These are phyloP conservation scores for Gnathonemus echidnorhynchus DNA, from an alignment of 2,113 vertebrate genomes.

Conservation along the genomic window DNA sequence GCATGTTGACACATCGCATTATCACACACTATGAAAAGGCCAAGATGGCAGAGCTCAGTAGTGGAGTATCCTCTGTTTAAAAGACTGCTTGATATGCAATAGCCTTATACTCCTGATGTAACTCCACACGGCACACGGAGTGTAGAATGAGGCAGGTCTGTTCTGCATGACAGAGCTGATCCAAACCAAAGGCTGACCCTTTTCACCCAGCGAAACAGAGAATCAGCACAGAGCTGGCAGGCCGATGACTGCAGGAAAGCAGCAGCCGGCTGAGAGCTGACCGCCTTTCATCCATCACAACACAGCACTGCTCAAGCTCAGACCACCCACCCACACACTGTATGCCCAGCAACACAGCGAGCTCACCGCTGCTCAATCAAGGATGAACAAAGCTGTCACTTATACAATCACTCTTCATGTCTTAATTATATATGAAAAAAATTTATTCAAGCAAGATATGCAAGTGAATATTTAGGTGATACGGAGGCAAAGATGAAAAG, in stretches of 20 bases:
- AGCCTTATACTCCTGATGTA: not conserved
- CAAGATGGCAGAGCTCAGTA: not conserved
- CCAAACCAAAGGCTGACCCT: not conserved
- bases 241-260: not conserved
- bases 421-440: not conserved
- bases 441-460: not conserved
- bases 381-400: not conserved
- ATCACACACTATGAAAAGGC: not conserved
- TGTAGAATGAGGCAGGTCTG: not conserved
- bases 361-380: not conserved
- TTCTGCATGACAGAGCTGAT: not conserved
- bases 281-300: not conserved
- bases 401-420: not conserved
- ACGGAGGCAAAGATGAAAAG: not conserved
- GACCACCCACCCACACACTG: not conserved
- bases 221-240: not conserved
- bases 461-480: not conserved
- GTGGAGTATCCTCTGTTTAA: not conserved
- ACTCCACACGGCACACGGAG: not conserved
- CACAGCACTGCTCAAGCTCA: not conserved
- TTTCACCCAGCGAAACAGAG: not conserved
- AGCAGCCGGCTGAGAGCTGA: not conserved
- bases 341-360: not conserved
- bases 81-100: not conserved
- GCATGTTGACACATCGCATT: not conserved